Evolutionary conservation across 2,888 invertebrate genomes (phyloP).

Genomic region (Sthenelais limicola): DNA sequence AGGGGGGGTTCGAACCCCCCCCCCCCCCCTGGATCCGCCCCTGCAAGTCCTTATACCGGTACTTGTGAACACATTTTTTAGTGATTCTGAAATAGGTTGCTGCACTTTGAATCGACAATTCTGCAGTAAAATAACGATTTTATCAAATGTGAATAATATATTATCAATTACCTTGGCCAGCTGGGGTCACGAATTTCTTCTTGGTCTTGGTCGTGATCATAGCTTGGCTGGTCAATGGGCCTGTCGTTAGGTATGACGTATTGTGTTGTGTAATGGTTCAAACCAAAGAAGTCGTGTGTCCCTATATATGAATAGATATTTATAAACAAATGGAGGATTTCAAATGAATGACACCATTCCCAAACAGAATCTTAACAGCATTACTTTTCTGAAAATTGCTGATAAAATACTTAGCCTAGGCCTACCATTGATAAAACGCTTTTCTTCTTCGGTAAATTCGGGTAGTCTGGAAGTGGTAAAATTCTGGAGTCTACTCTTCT

Average conservation of each 20-base stretch:
- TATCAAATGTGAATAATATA: too few relatives aligned
- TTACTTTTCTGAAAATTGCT: too few relatives aligned
- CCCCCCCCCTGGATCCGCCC: too few relatives aligned
- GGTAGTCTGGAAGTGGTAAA: constrained; percentile 51
- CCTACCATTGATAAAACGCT: constrained; percentile 48
- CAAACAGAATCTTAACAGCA: too few relatives aligned
- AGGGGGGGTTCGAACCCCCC: too few relatives aligned
- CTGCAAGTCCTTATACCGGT: too few relatives aligned
- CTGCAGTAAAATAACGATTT: too few relatives aligned
- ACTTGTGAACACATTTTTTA: too few relatives aligned
- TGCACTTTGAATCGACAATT: too few relatives aligned
- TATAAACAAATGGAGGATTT: neutral
- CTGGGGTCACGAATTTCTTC: constrained; percentile 35
- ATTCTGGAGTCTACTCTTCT: constrained; percentile 51
- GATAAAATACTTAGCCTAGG: too few relatives aligned
- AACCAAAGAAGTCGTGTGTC: constrained; percentile 80
- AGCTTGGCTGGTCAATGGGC: constrained; percentile 30
- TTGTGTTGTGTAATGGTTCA: constrained; percentile 80
- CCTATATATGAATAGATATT: constrained; percentile 63
- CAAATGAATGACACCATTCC: too few relatives aligned
- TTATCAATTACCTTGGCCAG: constrained; percentile 48
- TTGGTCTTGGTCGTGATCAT: constrained; percentile 47
- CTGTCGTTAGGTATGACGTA: constrained; percentile 44
- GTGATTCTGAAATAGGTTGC: too few relatives aligned
- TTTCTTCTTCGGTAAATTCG: constrained; percentile 53